Percentiles rank a stretch among this genome's conserved stretches.
Evolutionary conservation across 2,797 vertebrate species (phyloP).

Genomic region (Sebastes taczanowskii): DNA sequence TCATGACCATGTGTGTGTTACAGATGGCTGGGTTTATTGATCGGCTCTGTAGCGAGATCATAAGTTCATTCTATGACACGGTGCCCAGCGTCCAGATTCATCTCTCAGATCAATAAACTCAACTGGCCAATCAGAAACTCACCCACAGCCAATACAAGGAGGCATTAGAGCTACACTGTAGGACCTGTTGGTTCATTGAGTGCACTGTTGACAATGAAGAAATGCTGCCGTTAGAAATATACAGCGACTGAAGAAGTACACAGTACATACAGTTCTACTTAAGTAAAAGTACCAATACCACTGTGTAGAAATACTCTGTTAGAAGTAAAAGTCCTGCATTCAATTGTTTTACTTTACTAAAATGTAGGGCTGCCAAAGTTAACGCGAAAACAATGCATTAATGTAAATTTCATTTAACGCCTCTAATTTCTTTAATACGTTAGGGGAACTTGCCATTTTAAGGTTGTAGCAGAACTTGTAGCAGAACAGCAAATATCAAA

Average conservation of each 20-base stretch:
- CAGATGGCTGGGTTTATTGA: conserved; percentile 38
- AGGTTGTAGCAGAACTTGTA: no score
- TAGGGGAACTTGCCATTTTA: no score
- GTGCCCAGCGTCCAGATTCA: conserved; percentile 28
- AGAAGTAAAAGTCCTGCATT: no score
- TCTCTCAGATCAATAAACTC: conserved; percentile 55
- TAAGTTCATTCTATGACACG: conserved; percentile 21
- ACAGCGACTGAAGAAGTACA: no score
- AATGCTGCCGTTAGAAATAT: neutral
- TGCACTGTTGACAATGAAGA: neutral
- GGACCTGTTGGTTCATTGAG: neutral
- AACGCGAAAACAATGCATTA: fast-evolving
- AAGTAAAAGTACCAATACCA: no score
- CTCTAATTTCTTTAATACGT: no score
- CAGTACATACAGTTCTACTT: no score
- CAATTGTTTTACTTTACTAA: no score
- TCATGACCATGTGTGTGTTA: neutral
- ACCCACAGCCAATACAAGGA: neutral
- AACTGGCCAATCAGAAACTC: conserved; percentile 18
- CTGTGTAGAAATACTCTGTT: no score
- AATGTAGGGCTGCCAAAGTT: no score
- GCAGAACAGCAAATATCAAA: neutral
- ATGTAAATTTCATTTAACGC: no score
- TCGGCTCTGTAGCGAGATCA: conserved; percentile 29
- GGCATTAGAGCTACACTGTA: neutral